phyloP scores from a whole-genome alignment of 2,113 vertebrate genomes.

The human region GRCh38 chr18:1091001-1091500 shows the following conservation, averaged over 20 bases:
- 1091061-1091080: slow-evolving; percentile 63
- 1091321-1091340: slow-evolving; percentile 84
- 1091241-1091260: slow-evolving; percentile 85
- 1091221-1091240: slow-evolving; percentile 84
- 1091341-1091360: slow-evolving; percentile 81
- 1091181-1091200: slow-evolving; percentile 79
- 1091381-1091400: slow-evolving; percentile 80
- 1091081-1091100: slow-evolving; percentile 71
- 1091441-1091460: slow-evolving; percentile 75
- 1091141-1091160: slow-evolving; percentile 67
- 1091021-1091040: neutral
- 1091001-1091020: neutral
- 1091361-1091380: slow-evolving; percentile 83
- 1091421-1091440: slow-evolving; percentile 69
- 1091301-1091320: slow-evolving; percentile 86
- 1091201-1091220: slow-evolving; percentile 83
- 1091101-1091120: slow-evolving; percentile 75
- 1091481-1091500: slow-evolving; percentile 28
- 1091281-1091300: slow-evolving; percentile 82
- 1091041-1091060: slow-evolving; percentile 11
- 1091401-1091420: slow-evolving; percentile 77
- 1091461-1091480: slow-evolving; percentile 52
- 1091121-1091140: slow-evolving; percentile 69
- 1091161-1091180: slow-evolving; percentile 82
- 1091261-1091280: slow-evolving; percentile 82